Evolutionary conservation across 2,113 vertebrate species (phyloP), one percentile per base, ranked within the genome.

Genomic region (Mastomys coucha): DNA sequence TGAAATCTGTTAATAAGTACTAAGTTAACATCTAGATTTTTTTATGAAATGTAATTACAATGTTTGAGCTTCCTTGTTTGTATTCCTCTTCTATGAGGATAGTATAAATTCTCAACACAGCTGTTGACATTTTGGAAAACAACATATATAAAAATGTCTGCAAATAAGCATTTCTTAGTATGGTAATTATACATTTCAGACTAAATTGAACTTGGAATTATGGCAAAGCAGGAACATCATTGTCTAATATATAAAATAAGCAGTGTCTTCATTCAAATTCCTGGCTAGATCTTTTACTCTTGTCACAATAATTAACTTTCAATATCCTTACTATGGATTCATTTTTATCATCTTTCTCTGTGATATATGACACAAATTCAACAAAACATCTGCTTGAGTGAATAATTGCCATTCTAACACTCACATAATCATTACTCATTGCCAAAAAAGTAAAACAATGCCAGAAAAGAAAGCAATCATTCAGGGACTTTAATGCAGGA

Each of bases 331-430:
- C 13, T 42, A n/a, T 76, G 26, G 1, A 60, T 72, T 87, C 2
- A 89, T 45, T 82, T 95, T 80, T 51, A 87, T 63, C 31, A 87
- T 69, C 42, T 90, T 93, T 88, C 36, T 77, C 49, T 93, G 5
- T 88, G 16, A 70, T 85, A 75, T 53, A 69, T 33, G 70, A 72
- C 2, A 22, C 7, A 14, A 2, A 65, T 13, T 93, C 11, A 45
- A 45, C 75, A 45, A 49, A 75, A 14, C 33, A 36, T 67, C 33
- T 49, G 2, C 8, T 77, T 70, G 78, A 45, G 73, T 49, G 39
- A 93, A 17, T 53, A 85, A 67, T 24, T 73, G 0, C 16, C 42
- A 84, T 11, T 5, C 76, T 28, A 81, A 94, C 1, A 51, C n/a
- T 1, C 42, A 36, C 60, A 45, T 19, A 88, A 60, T 16, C 16